Percentiles rank a stretch among this genome's conserved stretches.
Conservation (phyloP, 2,113 vertebrate genomes). For the Dissostichus mawsoni region DNA sequence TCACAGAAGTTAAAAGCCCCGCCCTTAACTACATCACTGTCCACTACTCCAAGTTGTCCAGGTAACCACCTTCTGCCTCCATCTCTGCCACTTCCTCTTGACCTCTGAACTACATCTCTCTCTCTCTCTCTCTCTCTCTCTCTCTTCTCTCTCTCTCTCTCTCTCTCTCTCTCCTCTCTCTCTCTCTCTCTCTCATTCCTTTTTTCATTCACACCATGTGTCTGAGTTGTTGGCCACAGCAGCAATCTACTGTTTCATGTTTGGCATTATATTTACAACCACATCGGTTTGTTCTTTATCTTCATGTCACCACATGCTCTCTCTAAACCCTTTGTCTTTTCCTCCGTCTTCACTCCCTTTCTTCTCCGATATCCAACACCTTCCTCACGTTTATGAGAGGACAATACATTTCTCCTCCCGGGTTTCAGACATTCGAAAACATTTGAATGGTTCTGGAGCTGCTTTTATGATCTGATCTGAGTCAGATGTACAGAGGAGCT, state of each 20-base stretch:
- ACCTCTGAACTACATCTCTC: background rate
- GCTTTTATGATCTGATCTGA: constrained; percentile 27
- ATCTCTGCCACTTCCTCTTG: background rate
- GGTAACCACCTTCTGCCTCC: constrained; percentile 49
- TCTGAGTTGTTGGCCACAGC: constrained; percentile 29
- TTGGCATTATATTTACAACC: constrained; percentile 37
- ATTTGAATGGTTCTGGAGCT: constrained; percentile 10
- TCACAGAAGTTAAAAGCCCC: constrained; percentile 55
- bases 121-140: background rate
- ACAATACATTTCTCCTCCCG: constrained; percentile 39
- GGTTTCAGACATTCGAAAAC: constrained; percentile 20
- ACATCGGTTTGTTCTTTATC: constrained; percentile 29
- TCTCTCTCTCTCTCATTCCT: background rate
- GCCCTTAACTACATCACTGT: constrained; percentile 76
- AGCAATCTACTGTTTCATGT: constrained; percentile 30
- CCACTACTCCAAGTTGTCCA: constrained; percentile 77
- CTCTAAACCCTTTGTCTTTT: constrained; percentile 2
- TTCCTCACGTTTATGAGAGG: constrained; percentile 29
- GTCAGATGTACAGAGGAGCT: constrained; percentile 45
- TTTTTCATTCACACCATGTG: background rate
- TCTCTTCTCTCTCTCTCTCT: background rate
- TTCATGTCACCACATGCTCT: constrained; percentile 34
- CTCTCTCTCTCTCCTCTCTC: background rate
- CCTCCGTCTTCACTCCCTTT: background rate
- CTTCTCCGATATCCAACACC: constrained; percentile 26